phyloP scores from a whole-genome alignment of 2,888 invertebrate genomes.

The Ochropleura leucogaster region DNA sequence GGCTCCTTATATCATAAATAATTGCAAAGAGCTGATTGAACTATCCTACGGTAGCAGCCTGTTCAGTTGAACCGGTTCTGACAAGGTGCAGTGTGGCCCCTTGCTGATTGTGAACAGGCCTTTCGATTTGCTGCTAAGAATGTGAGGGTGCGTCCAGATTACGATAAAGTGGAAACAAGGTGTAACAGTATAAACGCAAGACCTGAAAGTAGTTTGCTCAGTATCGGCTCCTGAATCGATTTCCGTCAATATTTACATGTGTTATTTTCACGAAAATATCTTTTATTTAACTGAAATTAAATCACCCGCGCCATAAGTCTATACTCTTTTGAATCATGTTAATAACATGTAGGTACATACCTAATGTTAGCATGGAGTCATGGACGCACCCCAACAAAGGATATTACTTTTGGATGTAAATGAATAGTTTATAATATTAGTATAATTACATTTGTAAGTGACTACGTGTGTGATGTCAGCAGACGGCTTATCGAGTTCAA shows the following conservation, averaged over 20 bases:
- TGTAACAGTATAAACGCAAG: no score
- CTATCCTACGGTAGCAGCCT: not conserved
- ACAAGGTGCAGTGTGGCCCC: no score
- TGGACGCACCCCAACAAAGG: constrained; percentile 16
- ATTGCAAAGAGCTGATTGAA: not conserved
- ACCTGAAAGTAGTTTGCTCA: no score
- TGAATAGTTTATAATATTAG: constrained; percentile 43
- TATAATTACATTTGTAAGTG: constrained; percentile 25
- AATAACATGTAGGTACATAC: not conserved
- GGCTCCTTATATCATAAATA: not conserved
- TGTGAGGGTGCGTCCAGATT: constrained; percentile 12
- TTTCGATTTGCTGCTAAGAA: constrained; percentile 7
- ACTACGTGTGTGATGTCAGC: not conserved
- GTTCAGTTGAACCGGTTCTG: not conserved
- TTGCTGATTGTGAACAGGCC: not conserved
- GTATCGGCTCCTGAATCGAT: no score
- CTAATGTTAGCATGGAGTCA: not conserved
- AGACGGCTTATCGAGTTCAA: not conserved
- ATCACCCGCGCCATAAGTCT: not conserved
- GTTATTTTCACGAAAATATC: no score
- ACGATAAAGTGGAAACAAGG: no score
- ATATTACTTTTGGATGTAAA: constrained; percentile 50
- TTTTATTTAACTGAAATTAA: no score
- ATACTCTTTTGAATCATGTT: not conserved
- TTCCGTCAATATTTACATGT: no score